phyloP scores from a whole-genome alignment of 2,888 invertebrate genomes.

The Phoronis australis region DNA sequence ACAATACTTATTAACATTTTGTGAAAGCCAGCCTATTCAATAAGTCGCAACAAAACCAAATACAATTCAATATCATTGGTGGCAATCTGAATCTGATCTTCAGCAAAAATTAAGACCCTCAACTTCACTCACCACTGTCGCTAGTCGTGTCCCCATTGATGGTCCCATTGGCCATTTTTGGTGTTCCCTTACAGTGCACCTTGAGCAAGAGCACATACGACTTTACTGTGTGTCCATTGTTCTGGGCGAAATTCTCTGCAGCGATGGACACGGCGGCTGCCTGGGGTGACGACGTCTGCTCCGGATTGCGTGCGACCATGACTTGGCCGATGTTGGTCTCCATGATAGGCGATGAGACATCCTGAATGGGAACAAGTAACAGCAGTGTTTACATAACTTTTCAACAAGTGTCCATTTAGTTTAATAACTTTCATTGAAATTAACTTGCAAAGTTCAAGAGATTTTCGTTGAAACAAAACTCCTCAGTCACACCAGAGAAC shows the following conservation, averaged over 20 bases:
- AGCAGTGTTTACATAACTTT: neutral
- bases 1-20: too few relatives aligned
- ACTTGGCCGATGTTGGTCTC: conserved; percentile 40
- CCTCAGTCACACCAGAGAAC: neutral
- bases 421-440: neutral
- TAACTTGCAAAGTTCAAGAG: neutral
- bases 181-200: conserved; percentile 56
- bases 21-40: too few relatives aligned
- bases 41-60: too few relatives aligned
- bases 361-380: conserved; percentile 17
- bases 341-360: conserved; percentile 30
- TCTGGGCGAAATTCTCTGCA: conserved; percentile 75
- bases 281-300: conserved; percentile 33
- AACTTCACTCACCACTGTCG: too few relatives aligned
- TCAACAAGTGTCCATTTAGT: neutral
- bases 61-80: too few relatives aligned
- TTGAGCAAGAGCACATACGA: conserved; percentile 75
- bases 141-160: too few relatives aligned
- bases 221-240: conserved; percentile 73
- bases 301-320: conserved; percentile 45
- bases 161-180: too few relatives aligned
- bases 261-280: conserved; percentile 79
- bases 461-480: neutral
- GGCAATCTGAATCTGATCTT: too few relatives aligned
- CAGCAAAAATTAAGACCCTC: too few relatives aligned